phyloP scores from a whole-genome alignment of 2,888 invertebrate genomes.

The Griposia aprilina region DNA sequence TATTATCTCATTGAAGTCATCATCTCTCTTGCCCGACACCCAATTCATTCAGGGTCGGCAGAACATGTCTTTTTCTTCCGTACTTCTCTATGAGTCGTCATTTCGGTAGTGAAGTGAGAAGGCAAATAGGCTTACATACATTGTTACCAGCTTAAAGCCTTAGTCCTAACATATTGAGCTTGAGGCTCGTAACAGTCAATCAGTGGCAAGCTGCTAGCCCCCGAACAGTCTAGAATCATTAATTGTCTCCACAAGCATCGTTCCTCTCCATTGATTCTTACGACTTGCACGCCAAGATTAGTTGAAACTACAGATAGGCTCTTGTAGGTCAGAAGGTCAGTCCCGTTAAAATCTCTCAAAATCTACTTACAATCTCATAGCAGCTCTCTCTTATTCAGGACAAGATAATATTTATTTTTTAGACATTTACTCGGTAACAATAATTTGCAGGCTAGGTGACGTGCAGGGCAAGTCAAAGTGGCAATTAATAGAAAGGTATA shows the following conservation, averaged over 20 bases:
- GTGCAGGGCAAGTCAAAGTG: not conserved
- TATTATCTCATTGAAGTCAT: no score
- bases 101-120: no score
- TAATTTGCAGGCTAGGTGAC: not conserved
- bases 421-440: not conserved
- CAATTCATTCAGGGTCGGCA: no score
- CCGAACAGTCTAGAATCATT: conserved; percentile 30
- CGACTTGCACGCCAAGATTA: conserved; percentile 48
- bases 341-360: not conserved
- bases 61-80: not conserved
- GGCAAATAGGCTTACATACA: not conserved
- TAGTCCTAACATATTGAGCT: conserved; percentile 32
- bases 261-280: conserved; percentile 54
- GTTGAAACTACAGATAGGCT: conserved; percentile 1
- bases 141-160: not conserved
- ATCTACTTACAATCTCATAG: not conserved
- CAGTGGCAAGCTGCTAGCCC: conserved; percentile 45
- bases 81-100: not conserved
- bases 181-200: conserved; percentile 51
- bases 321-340: not conserved
- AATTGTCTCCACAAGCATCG: conserved; percentile 44
- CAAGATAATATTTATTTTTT: no score
- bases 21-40: no score
- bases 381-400: no score
- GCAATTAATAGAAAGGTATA: not conserved